These are phyloP conservation scores for Lycocorax pyrrhopterus DNA, from an alignment of 2,113 vertebrate genomes.

Conservation along the genomic window DNA sequence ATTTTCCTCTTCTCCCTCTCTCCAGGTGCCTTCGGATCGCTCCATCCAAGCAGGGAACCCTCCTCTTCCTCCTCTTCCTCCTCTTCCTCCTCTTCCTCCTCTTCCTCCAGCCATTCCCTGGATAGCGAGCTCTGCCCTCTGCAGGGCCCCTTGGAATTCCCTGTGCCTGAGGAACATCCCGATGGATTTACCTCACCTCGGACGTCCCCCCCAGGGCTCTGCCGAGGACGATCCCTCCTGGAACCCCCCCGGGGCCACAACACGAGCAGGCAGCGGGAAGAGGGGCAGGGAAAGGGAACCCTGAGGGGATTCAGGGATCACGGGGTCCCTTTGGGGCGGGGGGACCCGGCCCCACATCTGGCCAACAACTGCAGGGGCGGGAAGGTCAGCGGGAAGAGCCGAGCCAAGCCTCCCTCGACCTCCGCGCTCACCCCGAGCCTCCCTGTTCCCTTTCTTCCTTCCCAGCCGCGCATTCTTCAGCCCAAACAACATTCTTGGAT, in stretches of 20 bases:
- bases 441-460: background rate
- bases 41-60: background rate
- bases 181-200: rapidly evolving
- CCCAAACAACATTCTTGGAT: conserved; percentile 62
- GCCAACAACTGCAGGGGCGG: rapidly evolving
- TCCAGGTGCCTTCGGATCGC: too few relatives aligned
- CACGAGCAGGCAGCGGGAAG: background rate
- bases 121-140: rapidly evolving
- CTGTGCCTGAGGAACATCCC: rapidly evolving
- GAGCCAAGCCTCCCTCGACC: background rate
- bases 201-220: rapidly evolving
- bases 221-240: background rate
- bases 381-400: background rate
- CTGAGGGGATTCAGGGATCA: background rate
- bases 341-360: background rate
- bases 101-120: background rate
- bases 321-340: background rate
- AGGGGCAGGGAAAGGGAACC: background rate
- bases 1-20: background rate
- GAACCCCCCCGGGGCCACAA: rapidly evolving
- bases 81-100: background rate
- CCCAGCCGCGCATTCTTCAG: conserved; percentile 1
- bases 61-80: background rate
- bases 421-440: background rate
- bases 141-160: background rate